Evolutionary conservation across 2,797 vertebrate genomes (phyloP).

Genomic region (Glossophaga mutica): DNA sequence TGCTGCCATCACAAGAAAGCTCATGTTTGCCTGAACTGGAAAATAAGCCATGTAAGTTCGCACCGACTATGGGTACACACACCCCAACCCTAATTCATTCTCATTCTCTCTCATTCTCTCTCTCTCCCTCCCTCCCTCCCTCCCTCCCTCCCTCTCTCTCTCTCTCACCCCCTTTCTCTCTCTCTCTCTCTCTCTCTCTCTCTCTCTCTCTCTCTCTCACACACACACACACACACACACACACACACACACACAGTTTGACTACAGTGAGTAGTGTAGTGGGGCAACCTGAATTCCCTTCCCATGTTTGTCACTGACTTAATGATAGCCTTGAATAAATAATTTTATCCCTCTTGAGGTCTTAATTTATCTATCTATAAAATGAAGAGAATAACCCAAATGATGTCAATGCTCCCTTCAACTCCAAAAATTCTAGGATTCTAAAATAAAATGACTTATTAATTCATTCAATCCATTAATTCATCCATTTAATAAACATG

Average conservation of each 20-base stretch:
- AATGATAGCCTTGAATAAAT: not conserved
- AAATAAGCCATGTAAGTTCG: not conserved
- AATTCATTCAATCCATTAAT: not conserved
- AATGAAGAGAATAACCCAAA: constrained; percentile 10
- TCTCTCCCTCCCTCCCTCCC: no score
- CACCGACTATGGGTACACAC: not conserved
- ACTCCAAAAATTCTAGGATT: constrained; percentile 1
- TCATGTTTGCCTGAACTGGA: constrained; percentile 39
- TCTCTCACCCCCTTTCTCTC: no score
- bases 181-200: no score
- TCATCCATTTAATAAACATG: not conserved
- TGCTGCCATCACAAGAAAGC: constrained; percentile 29
- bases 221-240: no score
- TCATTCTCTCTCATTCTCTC: no score
- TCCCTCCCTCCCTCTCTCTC: no score
- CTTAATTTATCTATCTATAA: constrained; percentile 34
- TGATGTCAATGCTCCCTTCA: not conserved
- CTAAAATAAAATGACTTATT: constrained; percentile 9
- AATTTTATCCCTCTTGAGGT: not conserved
- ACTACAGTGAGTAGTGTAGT: not conserved
- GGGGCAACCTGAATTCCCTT: not conserved
- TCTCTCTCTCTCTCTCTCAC: no score
- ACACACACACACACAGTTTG: not conserved
- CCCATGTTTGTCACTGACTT: not conserved
- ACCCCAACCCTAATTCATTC: not conserved